Conservation (phyloP, 2,113 vertebrate species). For the Campylomormyrus numenius region DNA sequence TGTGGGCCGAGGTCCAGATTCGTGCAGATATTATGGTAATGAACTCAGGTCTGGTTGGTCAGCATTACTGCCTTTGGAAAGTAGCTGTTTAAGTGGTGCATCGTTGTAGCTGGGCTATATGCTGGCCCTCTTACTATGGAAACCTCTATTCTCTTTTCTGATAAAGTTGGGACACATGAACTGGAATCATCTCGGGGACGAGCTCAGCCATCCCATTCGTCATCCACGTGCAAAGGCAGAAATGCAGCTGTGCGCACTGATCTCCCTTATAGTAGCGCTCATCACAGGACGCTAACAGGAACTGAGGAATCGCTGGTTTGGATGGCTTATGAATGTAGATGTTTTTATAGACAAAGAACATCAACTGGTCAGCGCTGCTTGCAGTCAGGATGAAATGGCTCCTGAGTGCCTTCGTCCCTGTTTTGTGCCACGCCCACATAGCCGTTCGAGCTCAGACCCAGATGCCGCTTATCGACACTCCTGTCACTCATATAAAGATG, state of each 20-base stretch:
- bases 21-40: not conserved
- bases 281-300: not conserved
- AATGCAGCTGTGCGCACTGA: not conserved
- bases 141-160: not conserved
- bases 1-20: not conserved
- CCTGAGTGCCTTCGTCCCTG: not conserved
- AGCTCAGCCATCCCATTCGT: not conserved
- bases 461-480: not conserved
- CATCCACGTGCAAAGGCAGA: not conserved
- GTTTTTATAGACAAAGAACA: not conserved
- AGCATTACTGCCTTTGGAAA: not conserved
- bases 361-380: not conserved
- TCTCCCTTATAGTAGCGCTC: not conserved
- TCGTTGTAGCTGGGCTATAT: not conserved
- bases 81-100: not conserved
- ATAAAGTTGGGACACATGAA: not conserved
- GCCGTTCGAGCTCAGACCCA: not conserved
- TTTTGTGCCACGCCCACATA: not conserved
- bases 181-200: not conserved
- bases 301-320: not conserved
- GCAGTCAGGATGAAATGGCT: not conserved
- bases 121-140: not conserved
- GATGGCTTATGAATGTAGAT: not conserved
- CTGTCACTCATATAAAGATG: not conserved
- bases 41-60: not conserved